Evolutionary conservation across 2,797 vertebrate species (phyloP).

Genomic region (Sandelia bainsii): DNA sequence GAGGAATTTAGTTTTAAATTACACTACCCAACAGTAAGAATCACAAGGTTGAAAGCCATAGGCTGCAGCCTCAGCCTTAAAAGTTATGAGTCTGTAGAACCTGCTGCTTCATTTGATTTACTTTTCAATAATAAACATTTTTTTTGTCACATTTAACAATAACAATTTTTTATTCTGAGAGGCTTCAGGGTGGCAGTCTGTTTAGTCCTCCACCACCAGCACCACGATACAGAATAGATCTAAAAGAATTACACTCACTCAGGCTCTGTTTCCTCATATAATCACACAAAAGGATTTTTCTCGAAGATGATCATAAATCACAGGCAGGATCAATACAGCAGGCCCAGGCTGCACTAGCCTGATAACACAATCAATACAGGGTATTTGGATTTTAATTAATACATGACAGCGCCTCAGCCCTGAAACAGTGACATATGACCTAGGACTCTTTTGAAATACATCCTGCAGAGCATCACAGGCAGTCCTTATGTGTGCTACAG

Average conservation of each 20-base stretch:
- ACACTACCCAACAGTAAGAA: not conserved
- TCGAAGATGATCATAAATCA: constrained; percentile 99
- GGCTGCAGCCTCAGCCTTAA: constrained; percentile 9
- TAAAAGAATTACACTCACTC: constrained; percentile 89
- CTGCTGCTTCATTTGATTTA: constrained; percentile 51
- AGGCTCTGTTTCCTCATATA: constrained; percentile 91
- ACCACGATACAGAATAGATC: constrained; percentile 82
- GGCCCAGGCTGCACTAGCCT: constrained; percentile 89
- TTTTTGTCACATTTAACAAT: constrained; percentile 37
- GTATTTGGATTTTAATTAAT: constrained; percentile 99
- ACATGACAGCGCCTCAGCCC: constrained; percentile 86
- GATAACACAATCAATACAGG: constrained; percentile 97
- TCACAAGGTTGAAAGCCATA: not conserved
- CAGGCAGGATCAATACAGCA: constrained; percentile 90
- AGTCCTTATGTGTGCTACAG: constrained; percentile 85
- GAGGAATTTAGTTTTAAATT: not conserved
- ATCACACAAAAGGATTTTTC: constrained; percentile 95
- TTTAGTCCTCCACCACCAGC: constrained; percentile 73
- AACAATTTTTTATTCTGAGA: constrained; percentile 27
- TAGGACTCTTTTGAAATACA: constrained; percentile 85
- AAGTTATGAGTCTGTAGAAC: constrained; percentile 12
- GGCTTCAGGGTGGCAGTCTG: constrained; percentile 49
- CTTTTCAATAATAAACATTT: constrained; percentile 55
- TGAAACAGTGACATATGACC: constrained; percentile 94
- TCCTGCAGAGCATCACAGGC: constrained; percentile 83